Conservation (phyloP, 2,888 invertebrate genomes). For the Ommatoiulus sabulosus region DNA sequence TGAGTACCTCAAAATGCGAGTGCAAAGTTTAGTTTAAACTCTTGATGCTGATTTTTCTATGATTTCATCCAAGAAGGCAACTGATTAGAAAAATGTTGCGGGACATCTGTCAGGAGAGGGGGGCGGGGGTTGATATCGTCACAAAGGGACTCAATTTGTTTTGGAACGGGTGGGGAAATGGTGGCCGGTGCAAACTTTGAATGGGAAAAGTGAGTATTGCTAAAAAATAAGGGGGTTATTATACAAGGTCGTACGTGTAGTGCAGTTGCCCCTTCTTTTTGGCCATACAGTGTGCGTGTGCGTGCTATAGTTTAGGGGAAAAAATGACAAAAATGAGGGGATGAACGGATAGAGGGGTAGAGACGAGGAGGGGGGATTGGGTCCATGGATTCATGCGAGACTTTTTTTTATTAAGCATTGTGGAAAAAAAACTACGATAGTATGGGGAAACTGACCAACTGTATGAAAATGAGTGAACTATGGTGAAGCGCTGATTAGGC, state of each 20-base stretch:
- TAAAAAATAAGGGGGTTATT: constrained; percentile 43
- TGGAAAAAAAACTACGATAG: constrained; percentile 35
- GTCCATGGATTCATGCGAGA: background rate
- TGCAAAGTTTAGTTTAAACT: background rate
- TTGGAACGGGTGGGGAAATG: constrained; percentile 32
- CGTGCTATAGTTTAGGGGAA: constrained; percentile 6
- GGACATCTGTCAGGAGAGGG: constrained; percentile 27
- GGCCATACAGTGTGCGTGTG: constrained; percentile 30
- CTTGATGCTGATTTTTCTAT: background rate
- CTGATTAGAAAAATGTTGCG: constrained; percentile 34
- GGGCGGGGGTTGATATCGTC: background rate
- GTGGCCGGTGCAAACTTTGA: constrained; percentile 31
- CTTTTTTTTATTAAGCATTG: constrained; percentile 37
- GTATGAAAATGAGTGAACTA: constrained; percentile 43
- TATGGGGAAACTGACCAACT: constrained; percentile 42
- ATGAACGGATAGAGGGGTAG: constrained; percentile 42
- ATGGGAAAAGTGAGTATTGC: constrained; percentile 43
- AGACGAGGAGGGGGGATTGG: background rate
- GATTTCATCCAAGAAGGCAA: constrained; percentile 10
- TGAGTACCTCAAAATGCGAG: too few relatives aligned
- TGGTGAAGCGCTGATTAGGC: constrained; percentile 3
- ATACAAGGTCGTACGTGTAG: constrained; percentile 39
- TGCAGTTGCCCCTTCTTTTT: constrained; percentile 30
- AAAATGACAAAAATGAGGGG: background rate
- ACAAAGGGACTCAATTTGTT: constrained; percentile 43